These are phyloP conservation scores for Cyanistes caeruleus DNA, from an alignment of 2,113 vertebrate species.

Conservation along the genomic window DNA sequence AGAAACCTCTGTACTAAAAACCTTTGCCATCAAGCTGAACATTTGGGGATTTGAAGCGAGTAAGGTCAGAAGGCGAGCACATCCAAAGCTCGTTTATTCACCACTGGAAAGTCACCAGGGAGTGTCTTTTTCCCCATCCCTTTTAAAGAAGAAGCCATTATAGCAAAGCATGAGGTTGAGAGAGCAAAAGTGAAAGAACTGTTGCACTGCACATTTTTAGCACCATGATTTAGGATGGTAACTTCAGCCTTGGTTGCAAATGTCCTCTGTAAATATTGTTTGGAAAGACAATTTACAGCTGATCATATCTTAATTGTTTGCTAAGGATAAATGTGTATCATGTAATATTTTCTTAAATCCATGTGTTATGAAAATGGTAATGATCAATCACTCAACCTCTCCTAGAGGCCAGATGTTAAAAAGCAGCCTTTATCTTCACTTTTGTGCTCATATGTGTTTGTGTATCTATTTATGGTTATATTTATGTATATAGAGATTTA, in stretches of 20 bases:
- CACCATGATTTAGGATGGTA: neutral
- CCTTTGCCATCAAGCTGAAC: neutral
- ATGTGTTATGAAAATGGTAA: neutral
- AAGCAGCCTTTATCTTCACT: neutral
- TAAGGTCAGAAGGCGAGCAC: neutral
- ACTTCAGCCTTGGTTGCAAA: neutral
- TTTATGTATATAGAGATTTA: neutral
- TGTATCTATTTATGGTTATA: neutral
- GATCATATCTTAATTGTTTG: neutral
- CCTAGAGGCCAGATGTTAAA: neutral
- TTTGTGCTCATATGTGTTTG: neutral
- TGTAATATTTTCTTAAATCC: neutral
- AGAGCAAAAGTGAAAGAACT: neutral
- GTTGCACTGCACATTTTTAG: neutral
- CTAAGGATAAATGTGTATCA: neutral
- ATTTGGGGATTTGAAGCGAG: neutral
- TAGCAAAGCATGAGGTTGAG: neutral
- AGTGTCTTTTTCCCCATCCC: neutral
- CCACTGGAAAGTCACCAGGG: neutral
- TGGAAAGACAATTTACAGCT: neutral
- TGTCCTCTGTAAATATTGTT: neutral
- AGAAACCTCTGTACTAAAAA: neutral
- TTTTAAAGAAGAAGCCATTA: constrained; percentile 5
- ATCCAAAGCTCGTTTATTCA: neutral
- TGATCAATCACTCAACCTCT: neutral